A percentile compares a stretch with the other conserved stretches of the same genome.
These are phyloP conservation scores for Podarcis lilfordi DNA, from an alignment of 2,797 vertebrate species.

Conservation along the genomic window DNA sequence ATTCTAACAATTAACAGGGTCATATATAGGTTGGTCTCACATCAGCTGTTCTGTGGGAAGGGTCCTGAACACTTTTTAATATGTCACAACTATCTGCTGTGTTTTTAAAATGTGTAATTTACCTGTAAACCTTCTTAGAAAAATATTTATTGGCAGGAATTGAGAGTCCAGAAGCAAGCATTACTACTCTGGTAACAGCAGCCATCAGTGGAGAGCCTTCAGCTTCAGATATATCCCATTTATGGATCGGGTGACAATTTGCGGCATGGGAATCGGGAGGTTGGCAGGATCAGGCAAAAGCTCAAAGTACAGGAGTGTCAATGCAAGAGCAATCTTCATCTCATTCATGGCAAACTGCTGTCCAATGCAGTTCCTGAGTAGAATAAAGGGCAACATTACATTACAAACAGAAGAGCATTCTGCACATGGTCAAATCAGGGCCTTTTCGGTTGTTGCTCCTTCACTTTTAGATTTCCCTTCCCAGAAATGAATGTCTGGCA, in stretches of 20 bases:
- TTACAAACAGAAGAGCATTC: not conserved
- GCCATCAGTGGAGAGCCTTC: constrained; percentile 29
- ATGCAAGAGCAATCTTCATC: constrained; percentile 80
- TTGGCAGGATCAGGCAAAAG: constrained; percentile 74
- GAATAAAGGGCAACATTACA: not conserved
- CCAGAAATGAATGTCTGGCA: no score
- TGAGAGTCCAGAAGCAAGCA: not conserved
- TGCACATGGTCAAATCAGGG: no score
- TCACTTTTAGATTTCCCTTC: no score
- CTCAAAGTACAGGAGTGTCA: constrained; percentile 79
- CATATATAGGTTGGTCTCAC: no score
- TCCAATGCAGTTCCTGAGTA: constrained; percentile 63
- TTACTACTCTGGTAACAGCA: not conserved
- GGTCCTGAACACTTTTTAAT: no score
- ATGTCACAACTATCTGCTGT: no score
- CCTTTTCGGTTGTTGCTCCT: not conserved
- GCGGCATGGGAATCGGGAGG: constrained; percentile 70
- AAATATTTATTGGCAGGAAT: not conserved
- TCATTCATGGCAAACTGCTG: constrained; percentile 85
- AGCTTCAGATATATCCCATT: constrained; percentile 83
- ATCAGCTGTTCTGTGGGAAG: no score
- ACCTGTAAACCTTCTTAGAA: no score
- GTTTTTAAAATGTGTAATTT: no score
- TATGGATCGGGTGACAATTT: constrained; percentile 78
- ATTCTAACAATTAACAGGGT: no score